Evolutionary conservation across 2,888 invertebrate species (phyloP).

Genomic region (Tyria jacobaeae): DNA sequence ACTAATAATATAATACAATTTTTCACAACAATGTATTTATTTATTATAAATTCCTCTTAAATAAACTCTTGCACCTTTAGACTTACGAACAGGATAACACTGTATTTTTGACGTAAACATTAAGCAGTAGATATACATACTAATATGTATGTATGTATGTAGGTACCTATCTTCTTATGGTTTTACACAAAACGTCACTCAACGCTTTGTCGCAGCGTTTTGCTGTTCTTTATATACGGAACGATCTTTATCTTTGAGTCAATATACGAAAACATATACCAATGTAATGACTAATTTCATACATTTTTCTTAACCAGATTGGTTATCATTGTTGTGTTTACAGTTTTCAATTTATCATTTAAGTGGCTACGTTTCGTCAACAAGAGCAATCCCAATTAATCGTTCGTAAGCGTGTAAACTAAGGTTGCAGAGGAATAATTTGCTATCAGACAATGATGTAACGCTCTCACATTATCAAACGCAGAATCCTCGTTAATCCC

Average conservation of each 20-base stretch:
- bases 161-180: slow-evolving; percentile 5
- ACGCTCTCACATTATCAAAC: slow-evolving; percentile 73
- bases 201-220: slow-evolving; percentile 21
- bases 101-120: background rate
- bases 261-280: slow-evolving; percentile 17
- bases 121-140: background rate
- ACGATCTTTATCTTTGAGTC: slow-evolving; percentile 20
- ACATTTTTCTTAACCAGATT: slow-evolving; percentile 3
- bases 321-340: slow-evolving; percentile 42
- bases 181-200: slow-evolving; percentile 25
- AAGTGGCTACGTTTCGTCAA: slow-evolving; percentile 34
- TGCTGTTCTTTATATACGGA: slow-evolving; percentile 18
- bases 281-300: slow-evolving; percentile 34
- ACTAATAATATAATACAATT: too few species aligned
- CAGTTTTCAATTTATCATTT: slow-evolving; percentile 37
- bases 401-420: slow-evolving; percentile 31
- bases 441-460: slow-evolving; percentile 73
- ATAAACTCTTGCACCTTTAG: background rate
- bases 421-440: slow-evolving; percentile 33
- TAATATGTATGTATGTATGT: background rate
- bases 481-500: slow-evolving; percentile 79
- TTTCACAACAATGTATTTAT: background rate
- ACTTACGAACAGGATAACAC: background rate
- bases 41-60: background rate
- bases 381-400: slow-evolving; percentile 41